A percentile compares a stretch with the other conserved stretches of the same genome.
These are phyloP conservation scores for Steatornis caripensis DNA, from an alignment of 2,113 vertebrate species.

Conservation along the genomic window DNA sequence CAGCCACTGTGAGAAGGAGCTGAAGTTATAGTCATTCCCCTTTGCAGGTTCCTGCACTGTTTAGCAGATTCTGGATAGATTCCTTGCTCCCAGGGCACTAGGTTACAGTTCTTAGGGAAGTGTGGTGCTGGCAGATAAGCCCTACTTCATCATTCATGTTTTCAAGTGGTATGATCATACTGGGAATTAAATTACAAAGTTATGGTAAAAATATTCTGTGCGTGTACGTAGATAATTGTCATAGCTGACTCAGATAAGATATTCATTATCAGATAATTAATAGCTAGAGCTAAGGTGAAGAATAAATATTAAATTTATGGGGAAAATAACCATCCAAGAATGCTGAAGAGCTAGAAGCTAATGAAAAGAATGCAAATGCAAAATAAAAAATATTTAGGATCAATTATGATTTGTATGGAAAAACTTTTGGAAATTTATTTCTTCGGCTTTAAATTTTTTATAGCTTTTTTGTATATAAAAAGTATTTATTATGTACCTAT, in stretches of 20 bases:
- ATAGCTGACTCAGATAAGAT: neutral
- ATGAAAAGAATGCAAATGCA: neutral
- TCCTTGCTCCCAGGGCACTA: neutral
- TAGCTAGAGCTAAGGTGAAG: neutral
- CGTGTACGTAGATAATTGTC: neutral
- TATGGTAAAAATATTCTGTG: neutral
- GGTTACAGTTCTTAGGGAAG: neutral
- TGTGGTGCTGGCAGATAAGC: neutral
- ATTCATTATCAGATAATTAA: neutral
- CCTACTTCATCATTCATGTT: neutral
- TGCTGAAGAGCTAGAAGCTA: neutral
- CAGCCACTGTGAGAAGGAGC: neutral
- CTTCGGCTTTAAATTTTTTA: neutral
- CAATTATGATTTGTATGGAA: neutral
- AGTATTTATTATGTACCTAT: neutral
- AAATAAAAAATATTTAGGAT: neutral
- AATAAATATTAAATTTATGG: neutral
- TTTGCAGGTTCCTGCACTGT: neutral
- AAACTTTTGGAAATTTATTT: neutral
- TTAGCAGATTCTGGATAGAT: neutral
- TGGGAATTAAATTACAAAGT: neutral
- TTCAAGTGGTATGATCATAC: neutral
- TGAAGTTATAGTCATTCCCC: neutral
- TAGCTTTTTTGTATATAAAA: neutral
- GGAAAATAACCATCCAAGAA: neutral